These are phyloP conservation scores for Acanthopleura granulata DNA, from an alignment of 2,888 invertebrate genomes.

Conservation along the genomic window DNA sequence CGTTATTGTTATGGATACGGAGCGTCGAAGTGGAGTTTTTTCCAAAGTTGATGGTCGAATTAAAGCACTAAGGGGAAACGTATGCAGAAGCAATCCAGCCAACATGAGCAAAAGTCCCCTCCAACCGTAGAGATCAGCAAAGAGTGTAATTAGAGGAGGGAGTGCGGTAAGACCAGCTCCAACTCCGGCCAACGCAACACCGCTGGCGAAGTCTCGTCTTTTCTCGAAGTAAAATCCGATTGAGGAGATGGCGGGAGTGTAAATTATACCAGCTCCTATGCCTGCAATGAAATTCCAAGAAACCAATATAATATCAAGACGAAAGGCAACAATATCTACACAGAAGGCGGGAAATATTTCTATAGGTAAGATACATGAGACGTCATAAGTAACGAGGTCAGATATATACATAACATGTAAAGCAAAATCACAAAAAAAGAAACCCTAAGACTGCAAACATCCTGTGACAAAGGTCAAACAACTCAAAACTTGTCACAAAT, in stretches of 20 bases:
- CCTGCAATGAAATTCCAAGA: background rate
- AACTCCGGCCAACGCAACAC: background rate
- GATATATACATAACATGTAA: too few species aligned
- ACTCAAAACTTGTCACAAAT: too few species aligned
- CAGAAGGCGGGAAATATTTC: too few species aligned
- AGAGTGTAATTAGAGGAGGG: background rate
- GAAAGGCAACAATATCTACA: too few species aligned
- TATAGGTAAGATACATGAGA: too few species aligned
- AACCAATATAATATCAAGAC: too few species aligned
- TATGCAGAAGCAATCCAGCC: background rate
- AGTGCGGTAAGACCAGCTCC: background rate
- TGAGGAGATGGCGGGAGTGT: background rate
- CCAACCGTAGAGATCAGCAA: background rate
- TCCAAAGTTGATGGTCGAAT: background rate
- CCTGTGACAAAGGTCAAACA: too few species aligned
- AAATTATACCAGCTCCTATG: background rate
- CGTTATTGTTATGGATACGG: too few species aligned
- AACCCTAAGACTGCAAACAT: too few species aligned
- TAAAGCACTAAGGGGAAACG: background rate
- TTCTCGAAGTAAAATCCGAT: constrained; percentile 14
- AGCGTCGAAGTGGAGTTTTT: background rate
- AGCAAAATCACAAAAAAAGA: too few species aligned
- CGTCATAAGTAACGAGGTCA: too few species aligned
- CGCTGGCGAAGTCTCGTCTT: constrained; percentile 1
- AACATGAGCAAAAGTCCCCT: background rate